Percentiles rank a stretch among this genome's conserved stretches.
Conservation (phyloP, 2,888 invertebrate species). For the Amblyjoppa proteus region DNA sequence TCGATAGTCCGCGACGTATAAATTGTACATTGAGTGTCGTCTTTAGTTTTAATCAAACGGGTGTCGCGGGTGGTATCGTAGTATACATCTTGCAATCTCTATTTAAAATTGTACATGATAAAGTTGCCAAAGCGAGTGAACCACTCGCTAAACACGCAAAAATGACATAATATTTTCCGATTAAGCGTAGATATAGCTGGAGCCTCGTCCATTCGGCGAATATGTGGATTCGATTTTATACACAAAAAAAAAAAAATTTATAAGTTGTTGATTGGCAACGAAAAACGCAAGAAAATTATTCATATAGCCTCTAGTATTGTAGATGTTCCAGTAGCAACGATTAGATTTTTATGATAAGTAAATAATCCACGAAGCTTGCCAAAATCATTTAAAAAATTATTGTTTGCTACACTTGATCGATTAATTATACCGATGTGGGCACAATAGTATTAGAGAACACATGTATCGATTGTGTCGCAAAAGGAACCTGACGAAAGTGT, state of each 20-base stretch:
- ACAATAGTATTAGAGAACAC: conserved; percentile 65
- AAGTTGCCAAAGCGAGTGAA: conserved; percentile 45
- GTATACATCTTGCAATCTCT: conserved; percentile 2
- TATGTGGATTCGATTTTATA: conserved; percentile 39
- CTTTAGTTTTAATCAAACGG: conserved; percentile 21
- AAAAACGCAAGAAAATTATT: conserved; percentile 41
- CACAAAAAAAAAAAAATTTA: conserved; percentile 1
- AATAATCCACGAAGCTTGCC: conserved; percentile 66
- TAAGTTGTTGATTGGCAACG: conserved; percentile 13
- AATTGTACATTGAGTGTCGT: conserved; percentile 51
- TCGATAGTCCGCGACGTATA: conserved; percentile 3
- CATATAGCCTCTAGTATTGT: conserved; percentile 33
- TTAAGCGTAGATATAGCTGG: conserved; percentile 36
- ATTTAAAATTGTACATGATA: conserved; percentile 51
- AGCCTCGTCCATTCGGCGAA: conserved; percentile 17
- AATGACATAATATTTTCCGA: conserved; percentile 57
- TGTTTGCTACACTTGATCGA: conserved; percentile 49
- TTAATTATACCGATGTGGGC: conserved; percentile 52
- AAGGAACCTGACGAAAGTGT: conserved; percentile 43
- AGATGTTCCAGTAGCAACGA: conserved; percentile 44
- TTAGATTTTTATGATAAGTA: conserved; percentile 30
- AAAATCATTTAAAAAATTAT: conserved; percentile 62
- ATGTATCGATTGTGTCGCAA: conserved; percentile 51
- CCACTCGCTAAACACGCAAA: conserved; percentile 29
- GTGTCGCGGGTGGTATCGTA: background rate